Evolutionary conservation across 1,140 invertebrate genomes (phyloP).

Genomic region (Agrilus planipennis): DNA sequence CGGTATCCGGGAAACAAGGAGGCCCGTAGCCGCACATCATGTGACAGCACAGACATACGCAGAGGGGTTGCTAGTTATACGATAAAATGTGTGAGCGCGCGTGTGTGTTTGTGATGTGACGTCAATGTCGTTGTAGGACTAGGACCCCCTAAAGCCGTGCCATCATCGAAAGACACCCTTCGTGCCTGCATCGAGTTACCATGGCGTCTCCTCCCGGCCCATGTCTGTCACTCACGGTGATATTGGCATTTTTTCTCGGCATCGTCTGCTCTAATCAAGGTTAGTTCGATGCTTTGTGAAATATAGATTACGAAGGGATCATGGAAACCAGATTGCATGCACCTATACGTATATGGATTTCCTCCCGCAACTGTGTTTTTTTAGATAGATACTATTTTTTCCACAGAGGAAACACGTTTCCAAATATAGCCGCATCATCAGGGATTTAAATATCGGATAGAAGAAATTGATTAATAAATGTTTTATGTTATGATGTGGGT

Average conservation of each 20-base stretch:
- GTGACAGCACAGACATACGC: no score
- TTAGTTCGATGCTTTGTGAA: constrained; percentile 21
- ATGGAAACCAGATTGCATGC: no score
- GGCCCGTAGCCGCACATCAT: no score
- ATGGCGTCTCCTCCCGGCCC: constrained; percentile 20
- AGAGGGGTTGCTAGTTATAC: constrained; percentile 11
- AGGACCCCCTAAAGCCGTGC: constrained; percentile 17
- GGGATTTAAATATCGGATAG: no score
- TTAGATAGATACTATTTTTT: no score
- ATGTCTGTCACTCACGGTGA: constrained; percentile 25
- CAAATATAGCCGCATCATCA: no score
- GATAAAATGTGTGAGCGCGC: constrained; percentile 25
- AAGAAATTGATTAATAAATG: not conserved
- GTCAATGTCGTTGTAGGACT: no score
- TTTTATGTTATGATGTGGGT: no score
- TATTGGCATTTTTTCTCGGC: constrained; percentile 26
- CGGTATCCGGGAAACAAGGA: no score
- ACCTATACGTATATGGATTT: no score
- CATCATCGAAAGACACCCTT: constrained; percentile 13
- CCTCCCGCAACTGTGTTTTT: no score
- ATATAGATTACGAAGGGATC: constrained; percentile 14
- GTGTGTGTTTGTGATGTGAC: constrained; percentile 21
- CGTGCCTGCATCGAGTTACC: constrained; percentile 20
- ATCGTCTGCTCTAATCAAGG: constrained; percentile 26
- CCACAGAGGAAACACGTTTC: no score